Conservation (phyloP, 2,797 vertebrate species). For the Ptychadena robeensis region DNA sequence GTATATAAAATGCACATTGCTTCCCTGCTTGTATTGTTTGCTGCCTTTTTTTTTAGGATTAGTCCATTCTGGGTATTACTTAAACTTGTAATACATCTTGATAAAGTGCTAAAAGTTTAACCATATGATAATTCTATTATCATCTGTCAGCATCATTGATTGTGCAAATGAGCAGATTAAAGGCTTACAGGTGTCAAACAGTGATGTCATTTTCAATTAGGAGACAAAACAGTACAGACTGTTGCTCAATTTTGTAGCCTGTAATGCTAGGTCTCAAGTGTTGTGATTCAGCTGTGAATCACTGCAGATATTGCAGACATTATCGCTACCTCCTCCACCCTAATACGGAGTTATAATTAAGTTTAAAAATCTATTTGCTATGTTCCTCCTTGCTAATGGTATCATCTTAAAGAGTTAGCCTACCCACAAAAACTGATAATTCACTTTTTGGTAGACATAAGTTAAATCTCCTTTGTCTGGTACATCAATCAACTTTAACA, state of each 20-base stretch:
- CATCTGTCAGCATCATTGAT: slow-evolving; percentile 28
- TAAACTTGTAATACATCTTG: neutral
- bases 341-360: neutral
- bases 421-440: too few relatives aligned
- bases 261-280: neutral
- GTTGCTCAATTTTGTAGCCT: slow-evolving; percentile 17
- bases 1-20: neutral
- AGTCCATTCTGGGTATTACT: neutral
- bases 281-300: slow-evolving; percentile 24
- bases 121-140: slow-evolving; percentile 23
- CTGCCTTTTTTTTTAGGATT: neutral
- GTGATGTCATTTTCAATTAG: slow-evolving; percentile 44
- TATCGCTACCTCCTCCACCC: neutral
- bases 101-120: slow-evolving; percentile 10
- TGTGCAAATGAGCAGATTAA: slow-evolving; percentile 39
- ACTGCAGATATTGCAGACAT: neutral
- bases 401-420: too few relatives aligned
- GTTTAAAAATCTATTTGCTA: neutral
- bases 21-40: neutral
- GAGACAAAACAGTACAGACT: neutral
- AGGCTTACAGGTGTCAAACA: slow-evolving; percentile 36
- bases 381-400: neutral
- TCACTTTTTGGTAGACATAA: too few relatives aligned
- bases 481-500: too few relatives aligned
- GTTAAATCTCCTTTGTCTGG: too few relatives aligned